Evolutionary conservation across 2,113 vertebrate genomes (phyloP), one percentile per base, ranked within the genome.

Genomic region (Callorhinus ursinus): DNA sequence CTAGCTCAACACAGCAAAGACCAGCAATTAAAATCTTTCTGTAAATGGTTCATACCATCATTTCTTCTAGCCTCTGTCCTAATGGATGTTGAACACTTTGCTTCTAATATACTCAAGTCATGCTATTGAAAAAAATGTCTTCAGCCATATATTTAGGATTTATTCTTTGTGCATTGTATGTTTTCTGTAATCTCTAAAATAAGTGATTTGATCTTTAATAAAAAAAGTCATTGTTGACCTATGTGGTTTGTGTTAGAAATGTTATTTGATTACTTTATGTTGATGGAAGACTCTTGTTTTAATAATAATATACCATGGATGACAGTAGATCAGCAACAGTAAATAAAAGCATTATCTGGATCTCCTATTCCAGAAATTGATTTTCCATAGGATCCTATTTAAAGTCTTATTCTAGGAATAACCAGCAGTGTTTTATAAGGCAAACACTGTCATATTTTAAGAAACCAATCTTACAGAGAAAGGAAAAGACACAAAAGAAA

Each of bases 401-500:
- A 87, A 95, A 87, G 33, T 42, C 7, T 76, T 86, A 74, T 42
- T 93, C 77, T 93, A 67, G 83, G 74, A 77, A 33, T 42, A 96
- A 46, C 5, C 49, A 93, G 79, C 53, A 59, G 55, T 80, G 8
- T 89, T 93, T 95, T 82, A 87, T 93, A 98, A 93, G 96, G 42
- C n/a, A 87, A 86, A 81, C 3, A 42, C 33, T 90, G 46, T 74
- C 42, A 74, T 81, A 81, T 11, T 72, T 46, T 77, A 74, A 87
- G 79, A 97, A 97, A 97, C 96, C 79, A 96, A 95, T 98, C 67
- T 88, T 86, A 51, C 46, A 93, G 63, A 89, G 33, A 96, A 90
- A 84, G 31, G 39, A 77, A 94, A 93, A 65, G 24, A 74, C 69
- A 96, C 7, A 57, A 96, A 93, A 83, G 80, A 89, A 96, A 69